Base-by-base conservation (phyloP, 2,888 invertebrate species). In the Hypselothyrea guttata region DNA sequence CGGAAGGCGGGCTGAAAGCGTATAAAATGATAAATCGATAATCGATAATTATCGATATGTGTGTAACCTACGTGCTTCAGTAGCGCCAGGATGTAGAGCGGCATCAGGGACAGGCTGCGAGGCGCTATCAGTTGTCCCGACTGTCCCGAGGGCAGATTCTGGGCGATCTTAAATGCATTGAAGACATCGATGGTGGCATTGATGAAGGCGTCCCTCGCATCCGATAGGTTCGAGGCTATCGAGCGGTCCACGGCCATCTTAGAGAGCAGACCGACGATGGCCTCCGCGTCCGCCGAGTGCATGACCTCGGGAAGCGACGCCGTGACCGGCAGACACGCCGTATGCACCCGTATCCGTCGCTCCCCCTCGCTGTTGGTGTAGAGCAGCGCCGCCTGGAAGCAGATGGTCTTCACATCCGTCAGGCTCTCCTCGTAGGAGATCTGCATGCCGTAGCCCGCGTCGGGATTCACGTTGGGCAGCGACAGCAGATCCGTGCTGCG, bases 231-330 rank as follows among this genome's bases (percentile, higher is more conserved):
- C 18, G 97, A 94, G 35, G 95, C 92, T 82, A 95, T 92, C 64
- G 96, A 96, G 38, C 98, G 93, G 90, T 99, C 99, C 60, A 97
- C 98, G 64, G 98, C 98, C 98, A 99, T 99, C 93, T 99, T 99
- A 16, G 97, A 93, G 22, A 99, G 91, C 64, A 99, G 90, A 49
- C 97, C 97, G 49, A 97, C 92, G 71, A 99, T 97, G 68, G 97
- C 96, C 89, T 97, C 96, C 86, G 98, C 95, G 91, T 99, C 99
- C 0, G 98, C 99, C 8, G 94, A 92, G 87, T 95, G 94, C 78
- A 98, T 92, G 4, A 99, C 93, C 84, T 98, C 98, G 1, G 94
- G 92, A 53, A 99, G 88, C 77, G 94, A 96, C 53, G 93, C 93
- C 0, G 95, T 95, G 1, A 98, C 95, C 1, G 99, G 99, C 72